Base-by-base conservation (phyloP, 2,797 vertebrate species). In the Petrocephalus schoutedeni region DNA sequence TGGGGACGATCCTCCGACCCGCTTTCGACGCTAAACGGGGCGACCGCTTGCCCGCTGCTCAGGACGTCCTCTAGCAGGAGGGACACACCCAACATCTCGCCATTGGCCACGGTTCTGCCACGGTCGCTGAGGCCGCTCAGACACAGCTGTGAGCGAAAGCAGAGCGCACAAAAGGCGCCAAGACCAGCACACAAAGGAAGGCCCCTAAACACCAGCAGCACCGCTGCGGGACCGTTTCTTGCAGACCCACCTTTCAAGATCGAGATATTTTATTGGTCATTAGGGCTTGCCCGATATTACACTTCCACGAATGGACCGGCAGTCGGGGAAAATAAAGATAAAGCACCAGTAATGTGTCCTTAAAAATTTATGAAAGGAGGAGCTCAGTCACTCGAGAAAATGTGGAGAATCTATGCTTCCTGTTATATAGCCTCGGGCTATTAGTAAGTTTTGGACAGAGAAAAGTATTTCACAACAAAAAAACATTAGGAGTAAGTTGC, bases 41-140 rank as follows among this genome's bases (percentile, higher is more conserved):
- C 82, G 3, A 36, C 67, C 41, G 89, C 28, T 5, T 56, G 56
- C 83, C 90, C 92, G 8, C 89, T 92, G 90, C 91, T 92, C 80
- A 96, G 92, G 21, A 95, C 90, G 56, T 95, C 95, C 89, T 96
- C 94, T 92, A 95, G 89, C 19, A 95, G 91, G 88, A 96, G 93
- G 0, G 93, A 94, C 86, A 95, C 89, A 0, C 91, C 91, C n/a
- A 93, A 91, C 77, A 95, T 91, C 36, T 96, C 95, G 0, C 92
- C 94, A 0, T 91, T 94, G 87, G 94, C 95, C 89, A 88, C 93
- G 88, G 91, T 93, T 88, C 87, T 87, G 86, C 95, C 93, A 74
- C 83, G 87, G 45, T 92, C 91, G 2, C 88, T 94, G 91, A 96
- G 92, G 1, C 93, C 92, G 71, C 96, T 95, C 64, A 96, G 90